Evolutionary conservation across 2,113 vertebrate genomes (phyloP).

Genomic region (Motacilla tschutschensis): DNA sequence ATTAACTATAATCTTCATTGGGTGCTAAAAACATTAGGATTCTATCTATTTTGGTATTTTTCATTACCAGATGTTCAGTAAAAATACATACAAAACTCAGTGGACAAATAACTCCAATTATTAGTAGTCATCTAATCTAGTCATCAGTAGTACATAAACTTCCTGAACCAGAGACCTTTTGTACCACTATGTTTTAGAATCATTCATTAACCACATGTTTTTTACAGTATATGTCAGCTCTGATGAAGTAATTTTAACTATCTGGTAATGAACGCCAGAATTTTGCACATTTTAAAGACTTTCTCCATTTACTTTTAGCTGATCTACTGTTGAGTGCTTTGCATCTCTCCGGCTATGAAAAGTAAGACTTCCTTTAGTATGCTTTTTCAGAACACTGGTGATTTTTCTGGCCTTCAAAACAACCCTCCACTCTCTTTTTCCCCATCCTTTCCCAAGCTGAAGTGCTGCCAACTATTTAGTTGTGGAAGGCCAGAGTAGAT

Average conservation of each 20-base stretch:
- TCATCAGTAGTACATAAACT: not conserved
- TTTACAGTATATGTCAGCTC: not conserved
- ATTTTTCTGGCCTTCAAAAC: not conserved
- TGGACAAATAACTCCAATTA: not conserved
- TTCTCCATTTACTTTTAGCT: not conserved
- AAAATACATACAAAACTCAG: not conserved
- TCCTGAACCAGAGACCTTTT: not conserved
- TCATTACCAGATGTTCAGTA: not conserved
- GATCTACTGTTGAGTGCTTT: not conserved
- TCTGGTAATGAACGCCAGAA: not conserved
- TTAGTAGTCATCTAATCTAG: not conserved
- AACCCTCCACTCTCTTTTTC: not conserved
- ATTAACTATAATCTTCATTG: not conserved
- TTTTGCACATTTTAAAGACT: not conserved
- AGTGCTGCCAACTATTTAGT: not conserved
- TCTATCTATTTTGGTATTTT: not conserved
- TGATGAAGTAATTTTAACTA: not conserved
- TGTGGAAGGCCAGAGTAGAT: not conserved
- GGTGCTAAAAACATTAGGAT: not conserved
- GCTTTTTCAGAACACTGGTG: not conserved
- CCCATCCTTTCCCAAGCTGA: not conserved
- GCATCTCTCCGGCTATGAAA: not conserved
- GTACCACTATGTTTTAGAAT: not conserved
- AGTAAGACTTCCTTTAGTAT: not conserved
- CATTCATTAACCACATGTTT: not conserved